Evolutionary conservation across 2,113 vertebrate species (phyloP), one percentile per base, ranked within the genome.

Genomic region (Sphyrna mokarran): DNA sequence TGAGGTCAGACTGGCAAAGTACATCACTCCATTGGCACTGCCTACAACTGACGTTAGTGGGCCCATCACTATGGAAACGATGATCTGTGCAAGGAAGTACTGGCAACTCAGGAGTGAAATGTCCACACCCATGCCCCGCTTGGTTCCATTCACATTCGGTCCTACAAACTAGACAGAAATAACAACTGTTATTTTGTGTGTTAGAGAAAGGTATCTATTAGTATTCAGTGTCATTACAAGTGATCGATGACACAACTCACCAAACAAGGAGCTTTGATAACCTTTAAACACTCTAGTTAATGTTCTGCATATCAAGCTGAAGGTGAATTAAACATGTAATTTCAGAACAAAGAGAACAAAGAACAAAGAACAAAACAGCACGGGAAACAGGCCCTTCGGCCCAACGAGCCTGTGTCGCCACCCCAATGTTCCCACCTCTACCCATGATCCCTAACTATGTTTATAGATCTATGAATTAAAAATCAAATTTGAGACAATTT

Each of bases 71-170:
- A 99, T 96, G 6, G 99, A 98, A 96, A 99, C 98, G 16, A 99
- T 97, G 96, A 99, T 99, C 98, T 99, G 99, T 0, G 99, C 99
- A 97, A 99, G 97, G 97, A 99, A 99, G 96, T 99, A 99, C 98
- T 99, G 99, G 97, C 99, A 99, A 97, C 99, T 99, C 96, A 99
- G 98, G 96, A 99, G 97, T 61, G 99, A 99, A 97, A 99, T 99
- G 98, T 99, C 99, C 96, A 99, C 97, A 1, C 99, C 99, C 99
- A 99, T 99, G 68, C 99, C 99, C 0, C 99, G 98, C 96, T 97
- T 97, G 0, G 97, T 98, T 96, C 98, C 98, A 4, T 99, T 98
- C 0, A 96, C 98, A 0, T 97, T 97, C 0, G 98, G 98, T 96
- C 98, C 98, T 96, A 98, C 97, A 6, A 99, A 99, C 99, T 99